Percentiles rank a stretch among this genome's conserved stretches.
Evolutionary conservation across 2,113 vertebrate species (phyloP).

Genomic region (Diadophis punctatus): DNA sequence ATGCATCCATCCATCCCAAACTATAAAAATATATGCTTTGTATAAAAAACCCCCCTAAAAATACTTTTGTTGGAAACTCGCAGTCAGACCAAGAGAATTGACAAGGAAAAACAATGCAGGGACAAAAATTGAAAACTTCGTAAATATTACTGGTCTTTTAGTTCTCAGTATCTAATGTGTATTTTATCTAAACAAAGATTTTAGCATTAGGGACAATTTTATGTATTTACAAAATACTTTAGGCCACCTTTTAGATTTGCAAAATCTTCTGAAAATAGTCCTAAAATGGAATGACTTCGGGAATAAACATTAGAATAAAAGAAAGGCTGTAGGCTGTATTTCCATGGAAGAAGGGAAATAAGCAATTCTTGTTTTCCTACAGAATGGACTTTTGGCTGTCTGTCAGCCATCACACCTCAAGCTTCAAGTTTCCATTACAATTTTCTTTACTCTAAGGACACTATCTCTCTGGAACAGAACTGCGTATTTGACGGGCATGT

Average conservation of each 20-base stretch:
- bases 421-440: not conserved
- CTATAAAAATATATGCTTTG: too few species aligned
- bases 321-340: not conserved
- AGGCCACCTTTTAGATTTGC: not conserved
- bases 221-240: not conserved
- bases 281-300: not conserved
- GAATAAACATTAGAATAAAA: not conserved
- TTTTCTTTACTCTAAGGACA: conserved; percentile 36
- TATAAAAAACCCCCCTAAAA: too few species aligned
- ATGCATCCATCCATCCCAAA: too few species aligned
- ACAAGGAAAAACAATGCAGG: not conserved
- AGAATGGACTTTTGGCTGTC: conserved; percentile 3
- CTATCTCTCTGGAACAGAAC: conserved; percentile 24
- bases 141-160: not conserved
- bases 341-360: not conserved
- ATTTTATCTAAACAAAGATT: not conserved
- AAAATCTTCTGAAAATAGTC: not conserved
- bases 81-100: not conserved
- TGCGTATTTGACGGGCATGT: conserved; percentile 33
- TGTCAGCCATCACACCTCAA: conserved; percentile 24
- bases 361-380: conserved; percentile 18
- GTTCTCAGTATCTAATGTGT: not conserved
- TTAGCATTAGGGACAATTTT: not conserved
- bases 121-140: not conserved
- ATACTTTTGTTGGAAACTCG: too few species aligned